These are phyloP conservation scores for Dendroctonus valens DNA, from an alignment of 1,140 invertebrate genomes.

Conservation along the genomic window DNA sequence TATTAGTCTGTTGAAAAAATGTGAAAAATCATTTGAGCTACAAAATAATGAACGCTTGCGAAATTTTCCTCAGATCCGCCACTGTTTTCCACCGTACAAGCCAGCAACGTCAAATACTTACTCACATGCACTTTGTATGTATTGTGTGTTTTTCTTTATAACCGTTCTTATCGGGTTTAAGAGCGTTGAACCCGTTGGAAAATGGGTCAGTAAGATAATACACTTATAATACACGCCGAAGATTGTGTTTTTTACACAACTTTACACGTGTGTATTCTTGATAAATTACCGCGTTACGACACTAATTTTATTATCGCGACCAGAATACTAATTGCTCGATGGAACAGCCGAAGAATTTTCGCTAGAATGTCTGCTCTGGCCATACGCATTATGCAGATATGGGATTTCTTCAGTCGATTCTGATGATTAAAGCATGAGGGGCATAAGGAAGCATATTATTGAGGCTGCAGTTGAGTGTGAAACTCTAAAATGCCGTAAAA, in stretches of 20 bases:
- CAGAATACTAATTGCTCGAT: background rate
- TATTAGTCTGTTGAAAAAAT: too few species aligned
- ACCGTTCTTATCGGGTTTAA: conserved; percentile 27
- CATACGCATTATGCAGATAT: too few species aligned
- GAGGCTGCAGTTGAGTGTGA: too few species aligned
- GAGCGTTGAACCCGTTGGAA: conserved; percentile 27
- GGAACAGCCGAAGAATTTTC: background rate
- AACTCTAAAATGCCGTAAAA: too few species aligned
- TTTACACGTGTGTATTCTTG: conserved; percentile 22
- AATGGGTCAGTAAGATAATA: conserved; percentile 32
- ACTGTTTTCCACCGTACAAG: too few species aligned
- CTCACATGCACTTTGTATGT: conserved; percentile 32
- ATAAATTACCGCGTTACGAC: background rate
- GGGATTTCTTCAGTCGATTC: too few species aligned
- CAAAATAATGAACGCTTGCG: too few species aligned
- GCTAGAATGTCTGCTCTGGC: too few species aligned
- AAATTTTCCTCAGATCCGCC: too few species aligned
- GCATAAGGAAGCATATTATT: too few species aligned
- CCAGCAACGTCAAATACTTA: conserved; percentile 26
- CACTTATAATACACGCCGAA: conserved; percentile 23
- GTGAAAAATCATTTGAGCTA: too few species aligned
- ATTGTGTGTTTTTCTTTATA: conserved; percentile 31
- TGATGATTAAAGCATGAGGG: too few species aligned
- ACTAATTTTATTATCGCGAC: background rate
- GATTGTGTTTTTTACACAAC: conserved; percentile 21